Evolutionary conservation across 2,113 vertebrate genomes (phyloP), one percentile per base, ranked within the genome.

Genomic region (Serranochromis macrocephalus): DNA sequence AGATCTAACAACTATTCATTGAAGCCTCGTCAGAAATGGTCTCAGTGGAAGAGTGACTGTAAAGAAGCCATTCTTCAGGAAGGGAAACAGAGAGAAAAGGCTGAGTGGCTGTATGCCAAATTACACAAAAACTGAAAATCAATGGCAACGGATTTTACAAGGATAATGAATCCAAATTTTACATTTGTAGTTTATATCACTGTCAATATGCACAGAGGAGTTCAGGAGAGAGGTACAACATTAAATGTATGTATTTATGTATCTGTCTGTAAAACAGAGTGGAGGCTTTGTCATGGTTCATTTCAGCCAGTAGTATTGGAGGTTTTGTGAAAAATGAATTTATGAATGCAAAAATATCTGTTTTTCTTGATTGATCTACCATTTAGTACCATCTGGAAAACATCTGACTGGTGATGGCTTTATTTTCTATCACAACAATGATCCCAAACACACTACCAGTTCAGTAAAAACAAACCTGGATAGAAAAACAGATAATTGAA

Each of bases 381-480:
- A 66, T 66, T 21, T n/a, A 66, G 10, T 38, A 66, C 11, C 61
- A 66, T 66, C 61, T 21, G 33, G 61, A 66, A 66, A 66, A 66
- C 61, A 66, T 66, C 33, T 38, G 61, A 66, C 33, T 38, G 33
- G 33, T 13, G 33, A 66, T 38, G 19, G 19, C 7, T 66, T 66
- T 66, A 66, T 66, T 66, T 38, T 13, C 33, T 38, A 38, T 38
- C 61, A 66, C 4, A 36, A 66, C 33, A 66, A 21, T 66, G 19
- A 66, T 21, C 11, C 61, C 61, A 66, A 66, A 66, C 61, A 2
- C 61, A 21, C 33, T 21, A 38, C 1, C 61, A 66, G 33, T 38
- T 38, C 61, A 66, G 61, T 66, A 13, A 66, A 66, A 66, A 66
- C 61, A 66, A n/a, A 21, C 61, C 33, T 66, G 10, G 61, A 66